phyloP scores from a whole-genome alignment of 1,140 invertebrate genomes.

The Hycleus phaleratus region DNA sequence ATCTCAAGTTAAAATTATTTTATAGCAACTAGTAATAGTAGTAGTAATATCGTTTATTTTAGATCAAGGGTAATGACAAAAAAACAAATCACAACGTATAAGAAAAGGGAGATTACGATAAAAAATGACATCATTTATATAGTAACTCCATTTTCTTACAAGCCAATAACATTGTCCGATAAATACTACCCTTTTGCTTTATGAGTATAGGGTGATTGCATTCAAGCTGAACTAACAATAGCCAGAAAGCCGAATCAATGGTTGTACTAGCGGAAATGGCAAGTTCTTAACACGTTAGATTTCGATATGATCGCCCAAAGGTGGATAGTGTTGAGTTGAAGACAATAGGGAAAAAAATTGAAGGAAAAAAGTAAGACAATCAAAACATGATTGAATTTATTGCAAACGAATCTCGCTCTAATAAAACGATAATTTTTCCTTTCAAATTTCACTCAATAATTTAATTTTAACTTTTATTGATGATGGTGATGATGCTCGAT shows the following conservation, averaged over 20 bases:
- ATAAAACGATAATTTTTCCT: no score
- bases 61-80: no score
- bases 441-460: no score
- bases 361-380: no score
- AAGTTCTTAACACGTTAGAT: slow-evolving; percentile 17
- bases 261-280: slow-evolving; percentile 22
- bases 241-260: slow-evolving; percentile 15
- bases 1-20: no score
- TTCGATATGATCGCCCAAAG: slow-evolving; percentile 14
- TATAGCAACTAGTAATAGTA: no score
- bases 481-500: no score
- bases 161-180: slow-evolving; percentile 15
- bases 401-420: no score
- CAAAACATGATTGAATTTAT: no score
- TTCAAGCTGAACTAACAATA: slow-evolving; percentile 12
- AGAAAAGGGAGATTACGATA: slow-evolving; percentile 10
- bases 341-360: background rate
- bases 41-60: no score
- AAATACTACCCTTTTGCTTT: slow-evolving; percentile 15
- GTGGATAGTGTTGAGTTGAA: background rate
- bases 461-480: no score
- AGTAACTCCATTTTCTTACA: slow-evolving; percentile 11
- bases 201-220: slow-evolving; percentile 10
- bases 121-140: slow-evolving; percentile 15
- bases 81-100: no score